phyloP scores from a whole-genome alignment of 2,888 invertebrate species.

The Azorinus chamasolen region DNA sequence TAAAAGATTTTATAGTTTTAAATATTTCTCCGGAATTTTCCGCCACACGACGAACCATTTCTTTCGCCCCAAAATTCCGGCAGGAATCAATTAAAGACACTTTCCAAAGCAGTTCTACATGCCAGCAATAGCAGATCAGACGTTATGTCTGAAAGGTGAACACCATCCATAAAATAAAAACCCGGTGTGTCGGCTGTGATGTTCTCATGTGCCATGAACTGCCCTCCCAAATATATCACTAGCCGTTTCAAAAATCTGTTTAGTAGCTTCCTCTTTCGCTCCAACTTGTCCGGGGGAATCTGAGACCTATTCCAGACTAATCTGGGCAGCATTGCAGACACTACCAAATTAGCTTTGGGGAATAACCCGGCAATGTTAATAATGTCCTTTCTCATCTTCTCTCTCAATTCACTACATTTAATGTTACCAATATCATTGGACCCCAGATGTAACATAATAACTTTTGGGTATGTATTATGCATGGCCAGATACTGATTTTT shows the following conservation, averaged over 20 bases:
- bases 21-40: slow-evolving; percentile 14
- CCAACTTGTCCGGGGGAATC: neutral
- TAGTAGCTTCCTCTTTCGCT: neutral
- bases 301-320: neutral
- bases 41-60: slow-evolving; percentile 20
- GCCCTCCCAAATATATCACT: neutral
- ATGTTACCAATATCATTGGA: slow-evolving; percentile 2
- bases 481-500: slow-evolving; percentile 5
- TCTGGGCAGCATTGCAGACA: slow-evolving; percentile 3
- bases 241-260: neutral
- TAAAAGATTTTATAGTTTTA: neutral
- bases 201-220: slow-evolving; percentile 5
- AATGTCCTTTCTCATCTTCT: neutral
- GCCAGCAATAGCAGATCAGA: neutral
- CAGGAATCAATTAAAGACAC: neutral
- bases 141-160: slow-evolving; percentile 7
- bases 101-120: neutral
- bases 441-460: neutral
- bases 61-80: slow-evolving; percentile 10
- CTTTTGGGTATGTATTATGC: slow-evolving; percentile 5
- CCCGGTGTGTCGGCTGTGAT: slow-evolving; percentile 2
- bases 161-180: slow-evolving; percentile 13
- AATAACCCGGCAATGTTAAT: neutral
- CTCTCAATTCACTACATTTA: neutral
- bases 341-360: neutral